Conservation (phyloP, 2,113 vertebrate species). For the Hassar affinis region DNA sequence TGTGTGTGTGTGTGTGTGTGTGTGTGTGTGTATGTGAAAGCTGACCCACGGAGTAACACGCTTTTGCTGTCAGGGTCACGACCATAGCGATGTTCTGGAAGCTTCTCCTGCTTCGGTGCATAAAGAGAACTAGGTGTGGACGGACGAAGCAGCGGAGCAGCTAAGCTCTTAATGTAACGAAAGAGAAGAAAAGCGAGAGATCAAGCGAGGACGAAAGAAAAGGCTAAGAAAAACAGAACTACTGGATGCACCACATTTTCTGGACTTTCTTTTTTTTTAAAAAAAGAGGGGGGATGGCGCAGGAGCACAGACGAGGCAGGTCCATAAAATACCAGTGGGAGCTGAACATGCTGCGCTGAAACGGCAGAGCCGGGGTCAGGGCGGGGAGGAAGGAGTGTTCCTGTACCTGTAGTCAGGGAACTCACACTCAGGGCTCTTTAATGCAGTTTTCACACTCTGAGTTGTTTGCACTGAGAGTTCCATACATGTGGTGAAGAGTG, state of each 20-base stretch:
- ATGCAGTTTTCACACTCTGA: neutral
- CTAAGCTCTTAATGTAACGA: slow-evolving; percentile 69
- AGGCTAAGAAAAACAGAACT: slow-evolving; percentile 6
- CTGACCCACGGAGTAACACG: slow-evolving; percentile 64
- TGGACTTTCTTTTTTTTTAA: neutral
- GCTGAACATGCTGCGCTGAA: neutral
- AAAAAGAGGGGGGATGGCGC: neutral
- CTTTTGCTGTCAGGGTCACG: slow-evolving; percentile 67
- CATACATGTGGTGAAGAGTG: neutral
- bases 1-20: slow-evolving; percentile 3
- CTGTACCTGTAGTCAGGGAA: neutral
- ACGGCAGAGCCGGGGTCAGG: too few species aligned
- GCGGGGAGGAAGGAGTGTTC: neutral
- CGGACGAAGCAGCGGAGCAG: slow-evolving; percentile 65
- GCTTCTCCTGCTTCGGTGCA: slow-evolving; percentile 67
- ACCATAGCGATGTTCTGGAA: slow-evolving; percentile 65
- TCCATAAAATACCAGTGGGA: neutral
- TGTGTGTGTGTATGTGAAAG: slow-evolving; percentile 58
- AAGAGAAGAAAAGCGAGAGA: slow-evolving; percentile 59
- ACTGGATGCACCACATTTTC: neutral
- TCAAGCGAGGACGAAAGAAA: slow-evolving; percentile 46
- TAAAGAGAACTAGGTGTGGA: slow-evolving; percentile 67
- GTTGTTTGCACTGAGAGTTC: neutral
- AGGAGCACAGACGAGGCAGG: neutral
- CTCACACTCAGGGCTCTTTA: neutral